Conservation (phyloP, 2,888 invertebrate genomes). For the Imbricaverruca yamaguchii region DNA sequence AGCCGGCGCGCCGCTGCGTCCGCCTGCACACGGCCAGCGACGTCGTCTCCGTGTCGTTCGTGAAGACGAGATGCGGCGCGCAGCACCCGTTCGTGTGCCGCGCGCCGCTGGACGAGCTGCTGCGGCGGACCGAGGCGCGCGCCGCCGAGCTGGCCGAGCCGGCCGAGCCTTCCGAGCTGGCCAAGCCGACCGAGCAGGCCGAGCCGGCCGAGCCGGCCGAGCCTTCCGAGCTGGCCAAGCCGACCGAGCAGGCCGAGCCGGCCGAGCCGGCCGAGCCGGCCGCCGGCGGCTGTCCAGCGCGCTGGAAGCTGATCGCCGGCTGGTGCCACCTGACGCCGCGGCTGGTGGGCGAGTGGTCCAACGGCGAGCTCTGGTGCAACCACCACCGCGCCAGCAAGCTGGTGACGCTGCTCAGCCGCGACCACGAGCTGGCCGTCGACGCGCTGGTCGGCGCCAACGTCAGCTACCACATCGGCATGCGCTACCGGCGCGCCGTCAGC, state of each 20-base stretch:
- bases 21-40: not conserved
- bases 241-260: not conserved
- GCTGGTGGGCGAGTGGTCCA: constrained; percentile 2
- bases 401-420: not conserved
- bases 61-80: not conserved
- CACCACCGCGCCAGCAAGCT: not conserved
- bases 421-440: constrained; percentile 3
- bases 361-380: constrained; percentile 12
- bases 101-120: not conserved
- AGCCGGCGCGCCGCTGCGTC: not conserved
- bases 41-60: not conserved
- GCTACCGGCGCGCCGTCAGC: not conserved
- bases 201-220: not conserved
- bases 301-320: not conserved
- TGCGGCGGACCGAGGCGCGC: not conserved
- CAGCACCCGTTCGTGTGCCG: not conserved
- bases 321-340: not conserved
- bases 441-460: not conserved
- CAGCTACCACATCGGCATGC: constrained; percentile 15
- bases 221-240: too few relatives aligned
- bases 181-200: not conserved
- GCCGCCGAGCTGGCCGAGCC: too few relatives aligned
- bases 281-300: not conserved
- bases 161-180: too few relatives aligned
- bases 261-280: not conserved